Percentiles rank a stretch among this genome's conserved stretches.
These are phyloP conservation scores for Diplogasteroides magnus DNA, from an alignment of 1,140 invertebrate species.

Conservation along the genomic window DNA sequence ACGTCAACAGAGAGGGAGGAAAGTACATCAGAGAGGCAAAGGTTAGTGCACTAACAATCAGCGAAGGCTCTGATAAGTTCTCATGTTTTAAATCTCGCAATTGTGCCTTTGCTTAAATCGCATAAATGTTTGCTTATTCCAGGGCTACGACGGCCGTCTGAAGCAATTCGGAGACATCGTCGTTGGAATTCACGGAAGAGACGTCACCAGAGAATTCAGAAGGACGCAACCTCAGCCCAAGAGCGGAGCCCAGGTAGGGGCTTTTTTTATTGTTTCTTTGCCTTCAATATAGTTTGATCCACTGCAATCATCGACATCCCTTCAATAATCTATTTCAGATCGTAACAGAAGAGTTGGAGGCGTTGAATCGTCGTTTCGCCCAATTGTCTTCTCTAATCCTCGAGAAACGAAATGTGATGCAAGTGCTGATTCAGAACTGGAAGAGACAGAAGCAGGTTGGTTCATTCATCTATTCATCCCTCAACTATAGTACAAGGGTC, in stretches of 20 bases:
- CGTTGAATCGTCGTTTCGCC: slow-evolving; percentile 53
- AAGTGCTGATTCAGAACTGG: slow-evolving; percentile 55
- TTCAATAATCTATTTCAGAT: slow-evolving; percentile 58
- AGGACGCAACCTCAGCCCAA: slow-evolving; percentile 49
- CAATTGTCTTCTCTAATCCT: slow-evolving; percentile 48
- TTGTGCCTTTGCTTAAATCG: not conserved
- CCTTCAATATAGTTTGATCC: too few species aligned
- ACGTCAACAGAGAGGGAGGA: slow-evolving; percentile 86
- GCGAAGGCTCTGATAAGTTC: too few species aligned
- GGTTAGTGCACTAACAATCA: slow-evolving; percentile 67
- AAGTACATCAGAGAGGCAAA: slow-evolving; percentile 92
- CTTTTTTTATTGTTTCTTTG: too few species aligned
- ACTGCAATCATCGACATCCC: too few species aligned
- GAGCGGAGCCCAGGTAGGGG: slow-evolving; percentile 63
- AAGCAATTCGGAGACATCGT: slow-evolving; percentile 80
- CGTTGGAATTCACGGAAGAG: slow-evolving; percentile 70
- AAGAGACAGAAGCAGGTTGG: slow-evolving; percentile 54
- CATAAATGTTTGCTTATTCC: slow-evolving; percentile 45
- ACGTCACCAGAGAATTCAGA: slow-evolving; percentile 40
- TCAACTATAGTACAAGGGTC: not conserved
- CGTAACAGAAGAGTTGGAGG: slow-evolving; percentile 71
- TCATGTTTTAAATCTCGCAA: too few species aligned
- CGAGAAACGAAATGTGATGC: slow-evolving; percentile 50
- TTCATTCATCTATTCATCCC: slow-evolving; percentile 1
- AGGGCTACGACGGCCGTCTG: slow-evolving; percentile 82